Evolutionary conservation across 2,113 vertebrate species (phyloP).

Genomic region (Martes martes): DNA sequence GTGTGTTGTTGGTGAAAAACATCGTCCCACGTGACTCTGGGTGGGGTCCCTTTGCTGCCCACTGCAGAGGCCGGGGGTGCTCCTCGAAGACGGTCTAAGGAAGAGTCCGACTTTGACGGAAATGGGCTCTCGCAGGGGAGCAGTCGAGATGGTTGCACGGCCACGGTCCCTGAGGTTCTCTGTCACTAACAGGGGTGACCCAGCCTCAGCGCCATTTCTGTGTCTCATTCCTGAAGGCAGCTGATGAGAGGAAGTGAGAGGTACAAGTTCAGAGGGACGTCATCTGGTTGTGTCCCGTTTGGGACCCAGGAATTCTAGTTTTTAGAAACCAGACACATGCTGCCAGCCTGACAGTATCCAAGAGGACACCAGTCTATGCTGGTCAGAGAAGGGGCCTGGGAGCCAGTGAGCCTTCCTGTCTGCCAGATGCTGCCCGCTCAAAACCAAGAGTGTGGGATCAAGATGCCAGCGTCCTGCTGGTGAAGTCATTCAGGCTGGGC

Average conservation of each 20-base stretch:
- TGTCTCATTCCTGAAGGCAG: neutral
- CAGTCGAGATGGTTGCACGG: too few species aligned
- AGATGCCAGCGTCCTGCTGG: neutral
- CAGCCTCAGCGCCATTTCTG: neutral
- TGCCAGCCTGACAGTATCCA: neutral
- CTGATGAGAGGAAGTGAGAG: neutral
- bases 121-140: neutral
- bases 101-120: neutral
- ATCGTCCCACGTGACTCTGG: too few species aligned
- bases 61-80: neutral
- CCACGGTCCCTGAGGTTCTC: neutral
- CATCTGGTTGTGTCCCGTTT: neutral
- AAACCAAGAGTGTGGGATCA: neutral
- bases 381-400: neutral
- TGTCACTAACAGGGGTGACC: fast-evolving
- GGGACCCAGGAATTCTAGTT: neutral
- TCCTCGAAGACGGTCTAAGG: neutral
- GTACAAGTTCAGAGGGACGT: neutral
- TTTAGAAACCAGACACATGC: neutral
- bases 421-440: neutral
- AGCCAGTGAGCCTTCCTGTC: neutral
- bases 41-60: neutral
- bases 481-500: neutral
- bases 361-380: neutral
- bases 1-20: neutral